Base-by-base conservation (phyloP, 1,140 invertebrate genomes). In the Sweltsa coloradensis region DNA sequence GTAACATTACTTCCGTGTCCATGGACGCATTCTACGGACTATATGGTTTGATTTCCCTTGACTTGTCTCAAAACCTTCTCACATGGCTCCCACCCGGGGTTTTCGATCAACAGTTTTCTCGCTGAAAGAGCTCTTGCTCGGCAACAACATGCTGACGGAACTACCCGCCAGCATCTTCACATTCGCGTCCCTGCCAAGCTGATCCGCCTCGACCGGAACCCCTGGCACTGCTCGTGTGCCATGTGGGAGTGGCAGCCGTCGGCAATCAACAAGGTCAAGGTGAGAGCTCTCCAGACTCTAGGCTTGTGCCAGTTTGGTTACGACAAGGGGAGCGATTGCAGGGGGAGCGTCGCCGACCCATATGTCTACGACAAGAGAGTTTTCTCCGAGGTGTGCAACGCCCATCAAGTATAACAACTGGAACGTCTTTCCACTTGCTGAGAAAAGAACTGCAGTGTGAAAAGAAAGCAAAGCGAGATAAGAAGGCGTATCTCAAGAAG, bases 1-100 rank as follows among this genome's bases (percentile, higher is more conserved):
- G 79, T 55, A 63, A 70, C n/a, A 67, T 83, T 31, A 51, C 57
- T 34, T 70, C 73, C 45, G 63, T 83, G 21, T 81, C 78, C 2
- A 78, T 81, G 74, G 79, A 83, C 54, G 69, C 77, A 1, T 77
- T 84, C 50, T 72, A 77, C 51, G 78, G 76, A 5, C 57, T 81
- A 1, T 67, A 69, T 53, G 63, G 70, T n/a, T 56, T 84, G 11
- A 55, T 65, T 53, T 51, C 67, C 23, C 67, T 84, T 14, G 77
- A 83, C 58, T 61, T 84, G 44, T 79, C 79, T 0, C 55, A 72
- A 48, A 84, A 84, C 55, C 55, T 72, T 24, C 47, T 83, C 11
- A 61, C 68, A 23, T 67, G 61, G 27, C 57, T 84, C 18, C 75
- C 79, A 2, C 71, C 74, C 11, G 74, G 73, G 2, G 51, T 78